These are phyloP conservation scores for Metacarcinus magister DNA, from an alignment of 2,888 invertebrate species.

Conservation along the genomic window DNA sequence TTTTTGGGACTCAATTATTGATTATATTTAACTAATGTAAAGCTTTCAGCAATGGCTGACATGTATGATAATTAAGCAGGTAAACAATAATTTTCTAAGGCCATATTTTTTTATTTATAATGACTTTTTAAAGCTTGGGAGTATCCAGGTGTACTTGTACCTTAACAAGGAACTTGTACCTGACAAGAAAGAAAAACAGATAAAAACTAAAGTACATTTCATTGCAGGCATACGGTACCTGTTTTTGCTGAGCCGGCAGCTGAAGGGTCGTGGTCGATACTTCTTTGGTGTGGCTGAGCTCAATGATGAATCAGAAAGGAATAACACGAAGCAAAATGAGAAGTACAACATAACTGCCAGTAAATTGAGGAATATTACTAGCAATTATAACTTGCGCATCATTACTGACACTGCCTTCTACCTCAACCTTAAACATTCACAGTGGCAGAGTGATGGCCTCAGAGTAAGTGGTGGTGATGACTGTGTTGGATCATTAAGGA, in stretches of 20 bases:
- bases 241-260: constrained; percentile 61
- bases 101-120: too few species aligned
- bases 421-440: constrained; percentile 83
- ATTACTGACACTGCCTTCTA: constrained; percentile 85
- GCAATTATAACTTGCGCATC: constrained; percentile 84
- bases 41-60: too few species aligned
- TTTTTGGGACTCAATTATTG: too few species aligned
- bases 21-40: too few species aligned
- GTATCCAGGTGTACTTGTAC: too few species aligned
- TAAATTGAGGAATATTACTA: constrained; percentile 62
- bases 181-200: too few species aligned
- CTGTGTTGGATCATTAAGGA: too few species aligned
- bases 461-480: constrained; percentile 78
- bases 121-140: too few species aligned
- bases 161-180: too few species aligned
- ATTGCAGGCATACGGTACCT: not conserved
- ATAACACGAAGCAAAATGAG: not conserved
- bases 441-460: constrained; percentile 82
- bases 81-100: too few species aligned
- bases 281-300: constrained; percentile 79
- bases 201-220: not conserved
- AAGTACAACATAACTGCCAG: constrained; percentile 54
- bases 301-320: constrained; percentile 27
- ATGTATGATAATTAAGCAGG: too few species aligned
- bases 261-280: constrained; percentile 74